These are phyloP conservation scores for Drosophila orosa DNA, from an alignment of 1,140 invertebrate species.

Conservation along the genomic window DNA sequence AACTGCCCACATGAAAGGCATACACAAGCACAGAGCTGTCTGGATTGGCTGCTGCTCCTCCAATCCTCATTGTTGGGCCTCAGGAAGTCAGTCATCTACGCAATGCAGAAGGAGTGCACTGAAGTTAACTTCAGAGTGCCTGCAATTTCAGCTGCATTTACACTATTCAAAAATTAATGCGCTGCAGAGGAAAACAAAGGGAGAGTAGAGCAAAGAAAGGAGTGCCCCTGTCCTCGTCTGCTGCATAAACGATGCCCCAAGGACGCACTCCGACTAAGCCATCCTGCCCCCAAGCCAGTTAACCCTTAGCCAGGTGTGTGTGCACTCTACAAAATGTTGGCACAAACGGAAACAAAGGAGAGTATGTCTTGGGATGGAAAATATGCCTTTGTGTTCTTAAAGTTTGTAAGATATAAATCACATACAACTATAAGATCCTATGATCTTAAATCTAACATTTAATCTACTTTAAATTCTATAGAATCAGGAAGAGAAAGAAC, in stretches of 20 bases:
- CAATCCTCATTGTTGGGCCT: neutral
- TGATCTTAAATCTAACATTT: neutral
- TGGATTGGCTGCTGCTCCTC: conserved; percentile 8
- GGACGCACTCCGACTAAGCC: conserved; percentile 34
- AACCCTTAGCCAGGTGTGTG: conserved; percentile 11
- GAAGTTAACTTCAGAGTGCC: conserved; percentile 26
- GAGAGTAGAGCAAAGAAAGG: conserved; percentile 42
- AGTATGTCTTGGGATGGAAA: neutral
- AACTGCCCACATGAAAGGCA: conserved; percentile 2
- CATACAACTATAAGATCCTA: neutral
- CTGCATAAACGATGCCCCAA: conserved; percentile 64
- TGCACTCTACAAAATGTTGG: neutral
- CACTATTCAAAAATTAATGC: conserved; percentile 71
- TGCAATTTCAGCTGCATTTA: conserved; percentile 58
- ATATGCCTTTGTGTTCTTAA: neutral
- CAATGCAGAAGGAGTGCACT: conserved; percentile 21
- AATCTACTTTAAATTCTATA: neutral
- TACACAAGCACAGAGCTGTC: neutral
- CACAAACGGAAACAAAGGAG: conserved; percentile 36
- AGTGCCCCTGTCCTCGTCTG: conserved; percentile 5
- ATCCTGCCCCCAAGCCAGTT: conserved; percentile 2
- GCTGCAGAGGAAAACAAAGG: conserved; percentile 46
- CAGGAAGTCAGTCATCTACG: conserved; percentile 21
- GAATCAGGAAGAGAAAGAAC: neutral
- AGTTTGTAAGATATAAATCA: neutral